A percentile compares a stretch with the other conserved stretches of the same genome.
phyloP scores from a whole-genome alignment of 2,888 invertebrate species.

The Catocala fraxini region DNA sequence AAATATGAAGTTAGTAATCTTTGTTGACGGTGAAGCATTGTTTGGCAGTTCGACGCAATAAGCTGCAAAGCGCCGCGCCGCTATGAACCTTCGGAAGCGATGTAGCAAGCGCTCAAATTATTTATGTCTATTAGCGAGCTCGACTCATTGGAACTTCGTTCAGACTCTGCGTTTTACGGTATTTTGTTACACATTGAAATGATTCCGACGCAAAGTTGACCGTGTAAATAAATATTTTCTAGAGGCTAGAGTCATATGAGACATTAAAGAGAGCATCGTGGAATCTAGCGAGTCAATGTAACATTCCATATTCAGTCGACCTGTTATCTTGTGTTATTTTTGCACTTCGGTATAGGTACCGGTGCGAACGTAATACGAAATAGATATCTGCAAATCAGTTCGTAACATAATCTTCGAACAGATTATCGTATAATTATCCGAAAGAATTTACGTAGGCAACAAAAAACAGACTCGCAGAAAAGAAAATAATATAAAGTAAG shows the following conservation, averaged over 20 bases:
- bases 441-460: constrained; percentile 29
- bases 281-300: constrained; percentile 17
- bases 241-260: too few species aligned
- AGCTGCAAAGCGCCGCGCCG: constrained; percentile 10
- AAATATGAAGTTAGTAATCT: constrained; percentile 16
- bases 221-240: not conserved
- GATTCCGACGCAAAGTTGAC: not conserved
- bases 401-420: constrained; percentile 9
- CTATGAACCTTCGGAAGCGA: constrained; percentile 15
- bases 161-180: constrained; percentile 10
- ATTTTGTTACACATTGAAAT: constrained; percentile 5
- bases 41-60: constrained; percentile 19
- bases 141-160: constrained; percentile 2
- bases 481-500: constrained; percentile 39
- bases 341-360: constrained; percentile 5
- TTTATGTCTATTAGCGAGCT: constrained; percentile 22
- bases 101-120: constrained; percentile 24
- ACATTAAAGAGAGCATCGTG: constrained; percentile 7
- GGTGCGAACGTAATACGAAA: constrained; percentile 7
- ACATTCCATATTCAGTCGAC: constrained; percentile 1
- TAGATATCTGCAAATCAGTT: constrained; percentile 27
- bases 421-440: constrained; percentile 27
- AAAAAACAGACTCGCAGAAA: constrained; percentile 28
- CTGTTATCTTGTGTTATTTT: constrained; percentile 18
- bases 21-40: constrained; percentile 12